Conservation (phyloP, 1,140 invertebrate genomes). For the Lucilia cuprina region DNA sequence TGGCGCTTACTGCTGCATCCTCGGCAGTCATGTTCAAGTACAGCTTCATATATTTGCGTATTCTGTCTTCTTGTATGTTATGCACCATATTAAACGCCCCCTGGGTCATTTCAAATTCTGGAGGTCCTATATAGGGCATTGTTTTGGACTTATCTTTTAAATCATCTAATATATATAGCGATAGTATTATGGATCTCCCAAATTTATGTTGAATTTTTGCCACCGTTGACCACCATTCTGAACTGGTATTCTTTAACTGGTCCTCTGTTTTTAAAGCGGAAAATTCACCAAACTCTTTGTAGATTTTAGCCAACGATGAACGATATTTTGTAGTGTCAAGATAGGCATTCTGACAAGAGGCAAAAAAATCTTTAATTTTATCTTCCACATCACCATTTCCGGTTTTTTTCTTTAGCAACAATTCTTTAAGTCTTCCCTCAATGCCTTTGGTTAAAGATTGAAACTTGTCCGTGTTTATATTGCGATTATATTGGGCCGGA, state of each 20-base stretch:
- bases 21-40: constrained; percentile 37
- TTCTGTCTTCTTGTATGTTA: constrained; percentile 21
- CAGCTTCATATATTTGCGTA: constrained; percentile 36
- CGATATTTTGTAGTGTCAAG: constrained; percentile 45
- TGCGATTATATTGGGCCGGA: constrained; percentile 47
- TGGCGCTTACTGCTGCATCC: constrained; percentile 38
- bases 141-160: constrained; percentile 44
- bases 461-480: constrained; percentile 48
- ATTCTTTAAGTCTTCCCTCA: constrained; percentile 40
- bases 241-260: constrained; percentile 31
- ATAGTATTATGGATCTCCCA: constrained; percentile 45
- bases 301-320: constrained; percentile 42
- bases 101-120: constrained; percentile 2
- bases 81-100: constrained; percentile 12
- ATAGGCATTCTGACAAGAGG: constrained; percentile 43
- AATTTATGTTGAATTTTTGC: constrained; percentile 49
- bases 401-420: constrained; percentile 42
- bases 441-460: constrained; percentile 45
- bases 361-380: constrained; percentile 49
- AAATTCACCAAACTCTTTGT: constrained; percentile 44
- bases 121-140: constrained; percentile 44
- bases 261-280: constrained; percentile 54
- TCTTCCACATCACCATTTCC: constrained; percentile 38
- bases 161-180: constrained; percentile 46
- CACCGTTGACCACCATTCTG: constrained; percentile 51